These are phyloP conservation scores for Aphaenogaster ashmeadi DNA, from an alignment of 1,140 invertebrate species.

Conservation along the genomic window DNA sequence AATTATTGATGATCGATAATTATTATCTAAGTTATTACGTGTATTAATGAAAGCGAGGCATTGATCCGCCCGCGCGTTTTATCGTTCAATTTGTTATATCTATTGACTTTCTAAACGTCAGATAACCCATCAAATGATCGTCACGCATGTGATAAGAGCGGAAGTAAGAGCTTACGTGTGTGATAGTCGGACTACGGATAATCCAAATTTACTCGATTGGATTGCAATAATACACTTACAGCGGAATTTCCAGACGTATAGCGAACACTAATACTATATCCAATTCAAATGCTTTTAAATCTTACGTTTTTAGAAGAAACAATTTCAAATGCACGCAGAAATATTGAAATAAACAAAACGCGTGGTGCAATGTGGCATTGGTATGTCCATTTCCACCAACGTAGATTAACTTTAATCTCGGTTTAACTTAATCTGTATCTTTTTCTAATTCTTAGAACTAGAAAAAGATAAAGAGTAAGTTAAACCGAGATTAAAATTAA, in stretches of 20 bases:
- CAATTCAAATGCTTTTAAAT: neutral
- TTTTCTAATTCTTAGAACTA: too few relatives aligned
- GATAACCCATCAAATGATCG: neutral
- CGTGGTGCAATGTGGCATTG: too few relatives aligned
- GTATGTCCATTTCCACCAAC: too few relatives aligned
- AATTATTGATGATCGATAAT: constrained; percentile 1
- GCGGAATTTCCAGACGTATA: neutral
- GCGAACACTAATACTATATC: neutral
- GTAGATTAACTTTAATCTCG: too few relatives aligned
- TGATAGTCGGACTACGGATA: neutral
- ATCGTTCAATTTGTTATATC: constrained; percentile 4
- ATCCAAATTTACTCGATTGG: neutral
- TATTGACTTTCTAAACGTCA: constrained; percentile 2
- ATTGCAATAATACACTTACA: neutral
- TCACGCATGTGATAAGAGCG: constrained; percentile 12
- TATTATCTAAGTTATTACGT: neutral
- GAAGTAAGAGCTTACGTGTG: neutral
- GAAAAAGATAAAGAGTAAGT: too few relatives aligned
- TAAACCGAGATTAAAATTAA: too few relatives aligned
- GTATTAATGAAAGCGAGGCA: neutral
- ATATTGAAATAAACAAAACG: too few relatives aligned
- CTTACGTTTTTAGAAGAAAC: neutral
- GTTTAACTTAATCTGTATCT: too few relatives aligned
- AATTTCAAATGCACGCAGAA: neutral
- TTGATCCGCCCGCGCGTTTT: neutral